These are phyloP conservation scores for Polietes domitor DNA, from an alignment of 2,888 invertebrate genomes.

Conservation along the genomic window DNA sequence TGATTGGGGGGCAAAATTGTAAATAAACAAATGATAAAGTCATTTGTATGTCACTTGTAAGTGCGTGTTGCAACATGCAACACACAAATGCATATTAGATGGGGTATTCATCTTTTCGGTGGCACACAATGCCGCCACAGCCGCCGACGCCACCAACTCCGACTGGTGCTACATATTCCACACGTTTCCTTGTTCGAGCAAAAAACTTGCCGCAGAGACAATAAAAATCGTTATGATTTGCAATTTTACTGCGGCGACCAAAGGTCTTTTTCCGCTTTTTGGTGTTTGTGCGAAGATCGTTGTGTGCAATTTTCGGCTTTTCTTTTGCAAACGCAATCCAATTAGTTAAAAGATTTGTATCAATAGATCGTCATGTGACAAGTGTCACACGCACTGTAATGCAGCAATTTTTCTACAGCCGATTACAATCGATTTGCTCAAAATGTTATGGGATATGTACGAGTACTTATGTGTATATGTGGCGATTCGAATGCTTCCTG, in stretches of 20 bases:
- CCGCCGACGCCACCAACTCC: background rate
- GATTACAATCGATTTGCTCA: conserved; percentile 18
- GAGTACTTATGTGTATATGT: background rate
- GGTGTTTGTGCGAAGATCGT: conserved; percentile 10
- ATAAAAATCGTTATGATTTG: conserved; percentile 17
- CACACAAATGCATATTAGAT: background rate
- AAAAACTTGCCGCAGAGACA: background rate
- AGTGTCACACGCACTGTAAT: conserved; percentile 62
- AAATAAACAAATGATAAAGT: conserved; percentile 42
- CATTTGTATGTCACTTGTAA: conserved; percentile 23
- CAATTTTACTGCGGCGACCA: conserved; percentile 21
- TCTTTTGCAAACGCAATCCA: conserved; percentile 39
- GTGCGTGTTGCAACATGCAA: conserved; percentile 28
- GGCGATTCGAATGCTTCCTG: background rate
- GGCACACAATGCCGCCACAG: background rate
- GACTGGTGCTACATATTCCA: background rate
- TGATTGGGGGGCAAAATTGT: background rate
- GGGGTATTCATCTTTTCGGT: background rate
- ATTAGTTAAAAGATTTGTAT: conserved; percentile 63
- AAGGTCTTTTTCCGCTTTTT: conserved; percentile 16
- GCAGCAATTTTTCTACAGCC: conserved; percentile 10
- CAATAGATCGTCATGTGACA: conserved; percentile 59
- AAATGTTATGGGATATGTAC: conserved; percentile 5
- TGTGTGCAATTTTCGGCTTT: conserved; percentile 1
- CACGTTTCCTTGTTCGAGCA: conserved; percentile 10